phyloP scores from a whole-genome alignment of 2,888 invertebrate genomes.

The Acrocyrtus sp. region DNA sequence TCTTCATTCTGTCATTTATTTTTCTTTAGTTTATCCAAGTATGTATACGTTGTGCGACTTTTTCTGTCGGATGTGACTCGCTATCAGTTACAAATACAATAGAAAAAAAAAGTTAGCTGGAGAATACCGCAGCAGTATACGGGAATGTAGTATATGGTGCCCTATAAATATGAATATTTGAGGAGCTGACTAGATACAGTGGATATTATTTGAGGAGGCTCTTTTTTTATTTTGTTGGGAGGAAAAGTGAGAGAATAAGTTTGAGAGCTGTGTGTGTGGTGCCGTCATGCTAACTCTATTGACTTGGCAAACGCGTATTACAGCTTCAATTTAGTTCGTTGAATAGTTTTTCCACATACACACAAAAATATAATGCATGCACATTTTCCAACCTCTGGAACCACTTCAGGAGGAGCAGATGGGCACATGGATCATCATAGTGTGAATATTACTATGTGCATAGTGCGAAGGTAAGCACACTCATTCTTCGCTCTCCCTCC shows the following conservation, averaged over 20 bases:
- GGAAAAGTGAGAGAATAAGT: constrained; percentile 3
- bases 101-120: not conserved
- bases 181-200: not conserved
- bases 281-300: constrained; percentile 49
- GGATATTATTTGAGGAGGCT: not conserved
- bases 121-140: not conserved
- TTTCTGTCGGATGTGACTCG: not conserved
- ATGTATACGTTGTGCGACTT: not conserved
- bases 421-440: constrained; percentile 45
- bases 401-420: constrained; percentile 28
- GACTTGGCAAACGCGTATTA: constrained; percentile 51
- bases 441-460: constrained; percentile 44
- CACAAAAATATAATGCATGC: constrained; percentile 18
- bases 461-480: constrained; percentile 17
- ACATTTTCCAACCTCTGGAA: constrained; percentile 21
- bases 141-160: not conserved
- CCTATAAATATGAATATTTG: not conserved
- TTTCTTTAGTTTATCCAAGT: not conserved
- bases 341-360: constrained; percentile 13
- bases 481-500: constrained; percentile 3
- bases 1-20: too few relatives aligned
- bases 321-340: constrained; percentile 9
- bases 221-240: not conserved
- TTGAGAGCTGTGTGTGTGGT: constrained; percentile 44
- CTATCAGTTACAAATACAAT: not conserved